phyloP scores from a whole-genome alignment of 2,888 invertebrate species.

The Andrena minutula region DNA sequence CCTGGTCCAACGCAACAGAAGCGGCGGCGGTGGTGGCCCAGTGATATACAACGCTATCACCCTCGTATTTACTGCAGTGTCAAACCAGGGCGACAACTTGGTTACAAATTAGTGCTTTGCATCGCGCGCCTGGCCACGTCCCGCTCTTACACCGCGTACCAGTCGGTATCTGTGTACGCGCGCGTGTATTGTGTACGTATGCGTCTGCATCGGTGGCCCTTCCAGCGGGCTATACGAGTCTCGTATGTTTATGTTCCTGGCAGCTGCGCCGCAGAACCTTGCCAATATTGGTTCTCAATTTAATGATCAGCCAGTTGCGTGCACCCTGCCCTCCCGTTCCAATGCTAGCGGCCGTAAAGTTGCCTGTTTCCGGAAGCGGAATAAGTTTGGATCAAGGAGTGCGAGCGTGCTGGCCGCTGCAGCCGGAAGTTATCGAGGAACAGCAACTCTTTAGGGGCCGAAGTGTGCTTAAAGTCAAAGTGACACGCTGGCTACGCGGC shows the following conservation, averaged over 20 bases:
- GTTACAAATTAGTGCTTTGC: conserved; percentile 84
- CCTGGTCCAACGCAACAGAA: conserved; percentile 71
- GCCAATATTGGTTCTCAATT: conserved; percentile 85
- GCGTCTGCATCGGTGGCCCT: conserved; percentile 66
- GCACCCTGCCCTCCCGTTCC: conserved; percentile 48
- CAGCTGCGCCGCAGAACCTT: conserved; percentile 82
- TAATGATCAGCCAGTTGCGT: conserved; percentile 80
- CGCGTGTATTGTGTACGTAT: conserved; percentile 41
- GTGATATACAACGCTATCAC: conserved; percentile 84
- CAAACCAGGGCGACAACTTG: conserved; percentile 84
- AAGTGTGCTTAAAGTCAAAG: background rate
- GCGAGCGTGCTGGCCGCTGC: background rate
- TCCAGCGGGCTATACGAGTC: conserved; percentile 73
- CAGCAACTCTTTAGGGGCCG: background rate
- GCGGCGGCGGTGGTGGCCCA: conserved; percentile 73
- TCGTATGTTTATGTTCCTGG: conserved; percentile 83
- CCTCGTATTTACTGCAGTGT: conserved; percentile 84
- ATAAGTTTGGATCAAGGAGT: conserved; percentile 18
- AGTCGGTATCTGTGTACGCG: conserved; percentile 64
- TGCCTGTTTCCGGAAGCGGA: conserved; percentile 24
- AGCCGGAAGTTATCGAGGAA: background rate
- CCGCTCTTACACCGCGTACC: conserved; percentile 70
- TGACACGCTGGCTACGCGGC: background rate
- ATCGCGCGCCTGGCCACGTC: conserved; percentile 73
- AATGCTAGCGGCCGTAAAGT: conserved; percentile 34